Conservation (phyloP, 2,888 invertebrate species). For the Miltochrista miniata region DNA sequence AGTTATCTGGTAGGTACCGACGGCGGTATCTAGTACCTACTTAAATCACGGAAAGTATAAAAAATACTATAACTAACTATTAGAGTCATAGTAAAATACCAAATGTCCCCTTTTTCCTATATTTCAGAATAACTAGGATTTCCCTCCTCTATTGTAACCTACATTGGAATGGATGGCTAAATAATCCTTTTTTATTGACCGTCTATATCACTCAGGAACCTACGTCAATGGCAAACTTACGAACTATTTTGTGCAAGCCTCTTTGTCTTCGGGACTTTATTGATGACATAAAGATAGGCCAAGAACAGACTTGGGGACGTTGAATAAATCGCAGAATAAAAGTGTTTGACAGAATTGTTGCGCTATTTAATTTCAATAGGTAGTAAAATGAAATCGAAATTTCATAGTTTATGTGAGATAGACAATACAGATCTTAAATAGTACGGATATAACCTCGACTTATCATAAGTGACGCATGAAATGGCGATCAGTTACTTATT, state of each 20-base stretch:
- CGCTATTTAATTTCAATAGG: neutral
- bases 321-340: constrained; percentile 8
- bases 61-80: too few relatives aligned
- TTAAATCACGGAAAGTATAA: too few relatives aligned
- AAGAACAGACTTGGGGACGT: constrained; percentile 5
- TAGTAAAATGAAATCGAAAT: too few relatives aligned
- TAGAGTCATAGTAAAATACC: neutral
- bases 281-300: constrained; percentile 27
- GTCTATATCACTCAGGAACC: constrained; percentile 13
- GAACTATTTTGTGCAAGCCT: constrained; percentile 28
- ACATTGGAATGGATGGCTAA: constrained; percentile 10
- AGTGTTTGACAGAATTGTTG: constrained; percentile 9
- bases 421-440: too few relatives aligned
- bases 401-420: too few relatives aligned
- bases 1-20: too few relatives aligned
- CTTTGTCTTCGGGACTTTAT: constrained; percentile 26
- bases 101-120: neutral
- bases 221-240: constrained; percentile 12
- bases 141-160: constrained; percentile 3
- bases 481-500: too few relatives aligned
- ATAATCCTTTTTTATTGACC: constrained; percentile 17
- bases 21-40: too few relatives aligned
- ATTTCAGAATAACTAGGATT: neutral
- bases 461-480: too few relatives aligned
- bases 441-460: too few relatives aligned